phyloP scores from a whole-genome alignment of 2,888 invertebrate genomes.

The Ormyrus rosae region DNA sequence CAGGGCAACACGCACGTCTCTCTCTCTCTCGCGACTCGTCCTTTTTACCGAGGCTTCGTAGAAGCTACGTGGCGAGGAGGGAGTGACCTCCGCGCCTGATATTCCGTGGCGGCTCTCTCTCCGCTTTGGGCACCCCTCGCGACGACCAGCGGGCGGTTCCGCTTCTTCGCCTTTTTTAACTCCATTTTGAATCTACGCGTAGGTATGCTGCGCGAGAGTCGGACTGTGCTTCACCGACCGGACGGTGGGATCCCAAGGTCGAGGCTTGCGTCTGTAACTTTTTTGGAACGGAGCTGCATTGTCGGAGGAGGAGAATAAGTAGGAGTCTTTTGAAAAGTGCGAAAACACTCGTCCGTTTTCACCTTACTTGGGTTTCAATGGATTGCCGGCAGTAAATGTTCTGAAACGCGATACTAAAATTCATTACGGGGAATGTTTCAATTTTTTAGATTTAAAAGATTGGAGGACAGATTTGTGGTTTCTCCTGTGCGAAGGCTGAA shows the following conservation, averaged over 20 bases:
- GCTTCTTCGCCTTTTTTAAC: conserved; percentile 40
- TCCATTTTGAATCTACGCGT: not conserved
- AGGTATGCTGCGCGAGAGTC: not conserved
- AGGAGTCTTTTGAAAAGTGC: conserved; percentile 38
- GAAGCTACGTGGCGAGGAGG: conserved; percentile 26
- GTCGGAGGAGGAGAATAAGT: not conserved
- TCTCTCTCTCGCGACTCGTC: conserved; percentile 50
- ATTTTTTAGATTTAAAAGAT: conserved; percentile 3
- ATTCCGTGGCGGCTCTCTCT: not conserved
- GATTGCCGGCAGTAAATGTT: not conserved
- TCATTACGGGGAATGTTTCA: conserved; percentile 36
- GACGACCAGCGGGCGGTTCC: conserved; percentile 15
- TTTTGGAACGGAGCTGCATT: conserved; percentile 11
- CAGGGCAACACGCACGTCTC: conserved; percentile 57
- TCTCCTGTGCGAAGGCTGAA: not conserved
- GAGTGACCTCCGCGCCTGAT: conserved; percentile 45
- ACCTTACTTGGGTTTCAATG: conserved; percentile 54
- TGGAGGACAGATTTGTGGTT: conserved; percentile 38
- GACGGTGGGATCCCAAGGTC: conserved; percentile 63
- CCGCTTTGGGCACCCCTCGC: conserved; percentile 9
- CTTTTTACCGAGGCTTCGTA: conserved; percentile 9
- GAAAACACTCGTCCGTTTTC: conserved; percentile 44
- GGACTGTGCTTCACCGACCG: no score
- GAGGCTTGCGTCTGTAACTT: conserved; percentile 52
- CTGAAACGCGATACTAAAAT: conserved; percentile 51